Evolutionary conservation across 2,888 invertebrate genomes (phyloP).

Genomic region (Xestia xanthographa): DNA sequence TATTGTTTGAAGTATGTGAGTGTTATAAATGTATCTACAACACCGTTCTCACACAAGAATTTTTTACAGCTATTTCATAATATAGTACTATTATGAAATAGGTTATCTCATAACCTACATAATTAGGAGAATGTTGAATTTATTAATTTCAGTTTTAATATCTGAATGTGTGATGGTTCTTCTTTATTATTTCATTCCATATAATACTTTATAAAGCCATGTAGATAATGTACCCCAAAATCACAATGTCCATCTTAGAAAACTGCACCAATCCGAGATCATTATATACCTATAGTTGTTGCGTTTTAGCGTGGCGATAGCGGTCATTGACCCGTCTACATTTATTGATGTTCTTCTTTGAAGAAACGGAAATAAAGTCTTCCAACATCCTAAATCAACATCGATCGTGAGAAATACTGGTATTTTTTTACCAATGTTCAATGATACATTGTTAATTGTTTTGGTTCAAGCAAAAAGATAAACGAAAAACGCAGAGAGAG

Average conservation of each 20-base stretch:
- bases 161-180: not conserved
- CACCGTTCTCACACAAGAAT: conserved; percentile 41
- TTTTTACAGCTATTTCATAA: conserved; percentile 35
- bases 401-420: not conserved
- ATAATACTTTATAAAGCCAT: not conserved
- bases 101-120: not conserved
- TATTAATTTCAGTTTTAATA: not conserved
- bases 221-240: not conserved
- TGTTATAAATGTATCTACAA: conserved; percentile 26
- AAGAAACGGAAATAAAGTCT: not conserved
- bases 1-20: conserved; percentile 14
- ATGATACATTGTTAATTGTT: not conserved
- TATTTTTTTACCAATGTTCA: not conserved
- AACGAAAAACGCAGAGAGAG: not conserved
- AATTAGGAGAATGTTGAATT: not conserved
- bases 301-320: not conserved
- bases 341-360: not conserved
- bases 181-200: not conserved
- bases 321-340: not conserved
- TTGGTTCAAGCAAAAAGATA: not conserved
- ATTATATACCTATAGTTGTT: not conserved
- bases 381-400: not conserved
- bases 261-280: not conserved
- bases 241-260: not conserved
- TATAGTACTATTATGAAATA: not conserved